phyloP scores from a whole-genome alignment of 92 coral and sea anemone species.

The Meandrina meandrites region DNA sequence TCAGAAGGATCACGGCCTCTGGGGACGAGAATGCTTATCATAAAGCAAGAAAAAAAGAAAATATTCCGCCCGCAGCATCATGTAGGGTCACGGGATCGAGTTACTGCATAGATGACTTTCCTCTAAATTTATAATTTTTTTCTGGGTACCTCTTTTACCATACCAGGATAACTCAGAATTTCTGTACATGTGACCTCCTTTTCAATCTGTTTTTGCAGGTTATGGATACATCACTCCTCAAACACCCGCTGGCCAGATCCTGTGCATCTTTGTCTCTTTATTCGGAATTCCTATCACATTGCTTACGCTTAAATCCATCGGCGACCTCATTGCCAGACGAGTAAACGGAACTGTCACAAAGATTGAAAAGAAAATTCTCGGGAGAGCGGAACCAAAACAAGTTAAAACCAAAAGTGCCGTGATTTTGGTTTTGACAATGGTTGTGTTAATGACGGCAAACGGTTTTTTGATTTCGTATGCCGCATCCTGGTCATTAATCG shows the following conservation, averaged over 20 bases:
- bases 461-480: background rate
- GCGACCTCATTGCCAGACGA: slow-evolving; percentile 19
- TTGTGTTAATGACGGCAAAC: background rate
- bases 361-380: slow-evolving; percentile 15
- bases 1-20: too few species aligned
- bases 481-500: slow-evolving; percentile 1
- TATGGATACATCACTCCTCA: slow-evolving; percentile 57
- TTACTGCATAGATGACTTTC: too few species aligned
- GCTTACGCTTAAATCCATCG: slow-evolving; percentile 43
- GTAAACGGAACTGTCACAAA: background rate
- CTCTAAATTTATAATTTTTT: too few species aligned
- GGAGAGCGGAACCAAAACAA: slow-evolving; percentile 7
- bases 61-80: too few species aligned
- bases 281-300: slow-evolving; percentile 42
- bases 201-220: slow-evolving; percentile 17
- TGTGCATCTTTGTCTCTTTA: slow-evolving; percentile 33
- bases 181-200: background rate
- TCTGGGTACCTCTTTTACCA: too few species aligned
- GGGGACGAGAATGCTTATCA: too few species aligned
- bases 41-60: too few species aligned
- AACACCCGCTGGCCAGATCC: slow-evolving; percentile 46
- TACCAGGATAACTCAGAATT: background rate
- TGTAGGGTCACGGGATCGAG: too few species aligned
- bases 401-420: slow-evolving; percentile 13
- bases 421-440: slow-evolving; percentile 8